Base-by-base conservation (phyloP, 2,888 invertebrate species). In the Noctua janthe region DNA sequence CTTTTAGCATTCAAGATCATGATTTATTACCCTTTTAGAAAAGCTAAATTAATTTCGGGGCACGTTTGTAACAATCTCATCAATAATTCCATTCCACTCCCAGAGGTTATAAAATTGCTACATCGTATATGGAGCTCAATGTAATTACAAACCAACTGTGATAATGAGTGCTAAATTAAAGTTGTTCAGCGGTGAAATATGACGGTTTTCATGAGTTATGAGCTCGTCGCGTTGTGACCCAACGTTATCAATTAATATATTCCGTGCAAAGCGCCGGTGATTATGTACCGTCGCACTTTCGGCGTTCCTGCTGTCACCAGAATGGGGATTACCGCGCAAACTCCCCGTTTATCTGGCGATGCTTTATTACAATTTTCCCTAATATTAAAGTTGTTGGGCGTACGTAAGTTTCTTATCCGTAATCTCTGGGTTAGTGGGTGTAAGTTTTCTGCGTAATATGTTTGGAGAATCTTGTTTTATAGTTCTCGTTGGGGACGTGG, bases 201-300 rank as follows among this genome's bases (percentile, higher is more conserved):
- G 94, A 94, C 89, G 86, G 90, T 90, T 91, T 90, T 88, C 89
- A 90, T 94, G 94, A 95, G 91, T 94, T 94, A 94, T 91, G 94
- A 92, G 92, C 91, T 92, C 91, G 92, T 94, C 93, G 92, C 91
- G 87, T 82, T 90, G 93, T 91, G 91, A 92, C 91, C 91, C 92
- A 82, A 88, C 90, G 92, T 94, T 95, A 95, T 95, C 95, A 95
- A 95, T 95, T 95, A 95, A 95, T 94, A 93, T 94, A 93, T 94
- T 93, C 94, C 87, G 91, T 90, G 92, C 89, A 90, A 92, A 92
- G 91, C 88, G 90, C 81, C 87, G 90, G 91, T 86, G 86, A 88
- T 88, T 89, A 88, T 81, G 85, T 87, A 71, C 78, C 66, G 77
- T 81, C 74, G 84, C 43, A 83, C 75, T 85, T 71, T 71, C 69